Percentiles rank a stretch among this genome's conserved stretches.
Conservation (phyloP, 1,140 invertebrate genomes). For the Drosophila erecta region DNA sequence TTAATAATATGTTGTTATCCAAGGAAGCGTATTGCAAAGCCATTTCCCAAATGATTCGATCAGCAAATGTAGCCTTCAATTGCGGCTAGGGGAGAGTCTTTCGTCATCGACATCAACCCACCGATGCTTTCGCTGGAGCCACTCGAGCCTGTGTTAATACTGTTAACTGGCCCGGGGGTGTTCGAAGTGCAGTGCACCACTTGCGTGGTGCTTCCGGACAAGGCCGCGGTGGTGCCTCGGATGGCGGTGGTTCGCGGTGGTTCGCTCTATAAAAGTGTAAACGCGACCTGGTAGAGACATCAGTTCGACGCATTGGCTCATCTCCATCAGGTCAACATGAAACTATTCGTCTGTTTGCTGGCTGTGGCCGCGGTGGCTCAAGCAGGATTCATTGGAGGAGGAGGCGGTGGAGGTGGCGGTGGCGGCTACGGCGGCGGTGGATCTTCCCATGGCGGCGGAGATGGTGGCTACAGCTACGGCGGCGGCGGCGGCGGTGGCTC, state of each 20-base stretch:
- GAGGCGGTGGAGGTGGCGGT: slow-evolving; percentile 18
- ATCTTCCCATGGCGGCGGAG: slow-evolving; percentile 24
- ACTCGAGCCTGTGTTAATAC: slow-evolving; percentile 41
- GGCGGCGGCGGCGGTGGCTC: slow-evolving; percentile 48
- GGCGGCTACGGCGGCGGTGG: slow-evolving; percentile 27
- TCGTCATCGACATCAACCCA: slow-evolving; percentile 35
- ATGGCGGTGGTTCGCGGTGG: background rate
- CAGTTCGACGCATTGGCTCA: slow-evolving; percentile 65
- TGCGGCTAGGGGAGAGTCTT: slow-evolving; percentile 33
- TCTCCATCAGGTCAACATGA: slow-evolving; percentile 65
- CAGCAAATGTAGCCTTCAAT: slow-evolving; percentile 30
- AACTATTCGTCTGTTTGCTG: slow-evolving; percentile 67
- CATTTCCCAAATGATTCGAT: slow-evolving; percentile 21
- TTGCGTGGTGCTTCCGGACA: slow-evolving; percentile 46
- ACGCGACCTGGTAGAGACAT: slow-evolving; percentile 47
- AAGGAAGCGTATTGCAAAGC: background rate
- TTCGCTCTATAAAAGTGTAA: slow-evolving; percentile 64
- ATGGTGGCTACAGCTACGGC: slow-evolving; percentile 44
- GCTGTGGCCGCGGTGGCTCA: slow-evolving; percentile 53
- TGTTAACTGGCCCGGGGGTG: slow-evolving; percentile 41
- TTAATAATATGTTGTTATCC: background rate
- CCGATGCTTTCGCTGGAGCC: slow-evolving; percentile 26
- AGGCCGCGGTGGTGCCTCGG: slow-evolving; percentile 7
- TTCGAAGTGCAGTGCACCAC: slow-evolving; percentile 30
- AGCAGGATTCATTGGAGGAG: slow-evolving; percentile 65